phyloP scores from a whole-genome alignment of 2,888 invertebrate species.

The Cataglyphis livida region DNA sequence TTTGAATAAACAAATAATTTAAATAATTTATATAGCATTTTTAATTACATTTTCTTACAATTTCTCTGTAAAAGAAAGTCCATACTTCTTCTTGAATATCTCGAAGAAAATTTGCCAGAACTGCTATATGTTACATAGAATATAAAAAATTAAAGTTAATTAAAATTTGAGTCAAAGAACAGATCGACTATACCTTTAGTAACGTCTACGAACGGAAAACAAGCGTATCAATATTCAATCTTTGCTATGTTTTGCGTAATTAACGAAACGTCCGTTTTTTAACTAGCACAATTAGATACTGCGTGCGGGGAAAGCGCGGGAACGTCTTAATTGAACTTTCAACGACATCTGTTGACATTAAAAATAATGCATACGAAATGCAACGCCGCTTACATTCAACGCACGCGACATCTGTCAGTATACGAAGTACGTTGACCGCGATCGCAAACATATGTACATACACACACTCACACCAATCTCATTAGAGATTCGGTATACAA shows the following conservation, averaged over 20 bases:
- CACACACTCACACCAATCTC: neutral
- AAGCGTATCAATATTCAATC: neutral
- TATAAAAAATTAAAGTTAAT: neutral
- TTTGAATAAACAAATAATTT: neutral
- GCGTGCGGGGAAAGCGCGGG: neutral
- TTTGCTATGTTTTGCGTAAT: neutral
- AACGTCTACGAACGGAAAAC: neutral
- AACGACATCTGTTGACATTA: neutral
- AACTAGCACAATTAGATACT: neutral
- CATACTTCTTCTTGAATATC: neutral
- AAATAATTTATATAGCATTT: neutral
- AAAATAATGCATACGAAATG: neutral
- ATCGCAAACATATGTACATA: neutral
- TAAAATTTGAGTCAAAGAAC: slow-evolving; percentile 1
- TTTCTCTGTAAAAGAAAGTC: neutral
- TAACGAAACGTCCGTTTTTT: neutral
- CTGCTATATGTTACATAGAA: neutral
- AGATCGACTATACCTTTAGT: neutral
- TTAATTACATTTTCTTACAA: neutral
- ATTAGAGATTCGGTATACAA: neutral
- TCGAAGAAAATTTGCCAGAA: neutral
- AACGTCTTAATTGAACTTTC: neutral
- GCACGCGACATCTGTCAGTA: neutral
- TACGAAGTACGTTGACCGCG: neutral
- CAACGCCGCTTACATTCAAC: neutral